A percentile compares a stretch with the other conserved stretches of the same genome.
Conservation (phyloP, 2,888 invertebrate genomes). For the Eupithecia subumbrata region DNA sequence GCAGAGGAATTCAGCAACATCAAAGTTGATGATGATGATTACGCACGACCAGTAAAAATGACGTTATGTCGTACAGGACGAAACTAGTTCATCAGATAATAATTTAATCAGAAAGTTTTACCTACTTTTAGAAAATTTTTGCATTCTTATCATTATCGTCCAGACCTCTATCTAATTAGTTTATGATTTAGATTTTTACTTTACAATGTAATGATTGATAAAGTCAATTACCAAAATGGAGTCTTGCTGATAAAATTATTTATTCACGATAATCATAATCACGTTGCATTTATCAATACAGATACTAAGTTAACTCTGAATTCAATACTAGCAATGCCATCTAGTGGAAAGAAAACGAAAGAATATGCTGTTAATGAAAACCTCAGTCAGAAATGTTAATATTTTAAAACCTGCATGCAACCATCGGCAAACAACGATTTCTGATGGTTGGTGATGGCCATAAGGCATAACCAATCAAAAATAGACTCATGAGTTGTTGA, state of each 20-base stretch:
- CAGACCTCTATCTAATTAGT: neutral
- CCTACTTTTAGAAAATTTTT: neutral
- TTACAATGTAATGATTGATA: conserved; percentile 13
- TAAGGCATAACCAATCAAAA: too few relatives aligned
- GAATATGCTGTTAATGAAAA: neutral
- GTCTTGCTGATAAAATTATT: neutral
- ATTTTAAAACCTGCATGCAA: neutral
- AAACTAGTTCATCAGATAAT: neutral
- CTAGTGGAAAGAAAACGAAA: conserved; percentile 36
- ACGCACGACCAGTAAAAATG: neutral
- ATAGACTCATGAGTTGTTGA: neutral
- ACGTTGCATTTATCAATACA: neutral
- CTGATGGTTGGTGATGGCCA: neutral
- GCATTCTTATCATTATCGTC: neutral
- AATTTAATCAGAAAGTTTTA: neutral
- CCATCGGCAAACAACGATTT: too few relatives aligned
- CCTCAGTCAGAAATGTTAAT: neutral
- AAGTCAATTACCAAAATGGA: conserved; percentile 13
- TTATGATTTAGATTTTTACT: conserved; percentile 8
- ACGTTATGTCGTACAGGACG: neutral
- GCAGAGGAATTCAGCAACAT: too few relatives aligned
- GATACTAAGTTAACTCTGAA: neutral
- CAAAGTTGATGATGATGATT: neutral
- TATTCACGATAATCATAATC: conserved; percentile 5
- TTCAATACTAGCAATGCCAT: conserved; percentile 46